Evolutionary conservation across 2,797 vertebrate species (phyloP), one percentile per base, ranked within the genome.

Genomic region (Loriculus beryllinus): DNA sequence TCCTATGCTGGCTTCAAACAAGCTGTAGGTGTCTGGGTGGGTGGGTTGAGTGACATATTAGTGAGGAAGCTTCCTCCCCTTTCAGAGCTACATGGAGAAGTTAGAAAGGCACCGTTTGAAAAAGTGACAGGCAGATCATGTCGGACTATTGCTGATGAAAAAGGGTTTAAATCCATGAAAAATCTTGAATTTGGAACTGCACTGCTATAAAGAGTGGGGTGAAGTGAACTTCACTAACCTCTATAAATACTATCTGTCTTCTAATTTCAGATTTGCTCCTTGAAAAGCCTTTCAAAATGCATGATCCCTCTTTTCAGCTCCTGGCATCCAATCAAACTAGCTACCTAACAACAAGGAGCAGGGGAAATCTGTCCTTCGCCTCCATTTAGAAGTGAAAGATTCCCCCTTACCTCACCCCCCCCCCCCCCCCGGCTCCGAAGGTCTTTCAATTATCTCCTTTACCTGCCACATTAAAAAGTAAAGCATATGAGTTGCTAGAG

Each of bases 11-110:
- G 84, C 87, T 97, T 97, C 90, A 83, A 93, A 93, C 28, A 75
- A 95, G 77, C 90, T 84, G 97, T 97, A 92, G 97, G 97, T 97
- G 97, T 96, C 94, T 96, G 95, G 97, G 97, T 98, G 97, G 97
- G 98, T 96, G 97, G 96, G 88, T 88, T 97, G 97, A 98, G 75
- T 97, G 98, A 97, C 97, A 97, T 68, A 92, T 96, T 96, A 97
- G 96, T 95, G 91, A 96, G 93, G 95, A 97, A 96, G 85, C 93
- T 91, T 95, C 97, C 97, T 97, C 96, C 95, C 92, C 91, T 96
- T 68, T 92, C 56, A 96, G 87, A 97, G 91, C 86, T 91, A 93
- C 91, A 89, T n/a, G 39, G 74, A 96, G 88, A 94, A 98, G 96
- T 97, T 96, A 96, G 94, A 95, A 96, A 96, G 90, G 89, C 69